Conservation (phyloP, 2,113 vertebrate genomes). For the Rafetus swinhoei region DNA sequence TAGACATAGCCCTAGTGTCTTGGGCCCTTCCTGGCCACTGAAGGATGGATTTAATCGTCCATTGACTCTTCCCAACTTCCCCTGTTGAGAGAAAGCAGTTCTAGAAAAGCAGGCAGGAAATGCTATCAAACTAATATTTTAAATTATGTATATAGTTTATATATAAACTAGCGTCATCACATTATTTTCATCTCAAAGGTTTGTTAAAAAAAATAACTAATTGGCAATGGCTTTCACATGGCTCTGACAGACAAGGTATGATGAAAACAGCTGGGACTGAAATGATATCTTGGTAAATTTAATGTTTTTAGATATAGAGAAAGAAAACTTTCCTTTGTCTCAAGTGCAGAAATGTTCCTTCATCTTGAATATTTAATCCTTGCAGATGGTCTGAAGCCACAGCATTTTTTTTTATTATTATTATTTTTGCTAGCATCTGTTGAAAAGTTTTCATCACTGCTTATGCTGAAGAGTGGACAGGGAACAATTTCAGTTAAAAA, state of each 20-base stretch:
- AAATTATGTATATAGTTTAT: neutral
- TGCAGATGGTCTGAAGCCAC: conserved; percentile 52
- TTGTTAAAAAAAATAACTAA: neutral
- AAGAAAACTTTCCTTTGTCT: conserved; percentile 55
- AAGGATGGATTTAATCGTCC: neutral
- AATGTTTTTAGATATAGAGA: conserved; percentile 5
- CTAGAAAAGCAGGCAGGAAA: neutral
- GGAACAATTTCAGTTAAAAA: conserved; percentile 49
- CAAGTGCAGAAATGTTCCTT: conserved; percentile 31
- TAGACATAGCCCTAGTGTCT: too few species aligned
- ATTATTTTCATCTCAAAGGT: neutral
- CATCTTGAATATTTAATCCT: conserved; percentile 64
- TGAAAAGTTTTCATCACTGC: conserved; percentile 54
- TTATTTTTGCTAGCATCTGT: conserved; percentile 46
- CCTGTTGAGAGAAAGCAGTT: neutral
- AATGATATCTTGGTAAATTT: conserved; percentile 12
- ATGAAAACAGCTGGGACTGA: neutral
- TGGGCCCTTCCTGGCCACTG: neutral
- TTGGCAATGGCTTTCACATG: neutral
- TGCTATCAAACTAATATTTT: neutral
- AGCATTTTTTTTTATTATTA: conserved; percentile 53
- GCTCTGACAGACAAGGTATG: neutral
- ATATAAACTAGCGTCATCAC: neutral
- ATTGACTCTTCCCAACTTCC: neutral
- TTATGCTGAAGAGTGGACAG: conserved; percentile 45